A percentile compares a stretch with the other conserved stretches of the same genome.
phyloP scores from a whole-genome alignment of 2,797 vertebrate species.

The Syngnathus acus region DNA sequence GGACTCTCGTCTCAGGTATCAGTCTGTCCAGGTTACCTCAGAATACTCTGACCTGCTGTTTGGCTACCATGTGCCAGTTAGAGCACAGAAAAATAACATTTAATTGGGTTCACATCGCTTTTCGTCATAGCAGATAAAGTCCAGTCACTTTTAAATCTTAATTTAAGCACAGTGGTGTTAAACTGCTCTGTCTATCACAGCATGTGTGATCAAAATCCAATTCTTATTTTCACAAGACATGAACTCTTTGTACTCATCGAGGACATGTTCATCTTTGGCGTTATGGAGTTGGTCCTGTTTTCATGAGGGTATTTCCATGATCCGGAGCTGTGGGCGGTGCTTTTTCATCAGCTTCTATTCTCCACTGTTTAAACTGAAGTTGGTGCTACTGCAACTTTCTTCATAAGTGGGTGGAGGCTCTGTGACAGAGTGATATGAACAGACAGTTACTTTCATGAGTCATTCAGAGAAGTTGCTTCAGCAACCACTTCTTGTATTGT shows the following conservation, averaged over 20 bases:
- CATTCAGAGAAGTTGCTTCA: constrained; percentile 1
- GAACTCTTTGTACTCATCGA: constrained; percentile 35
- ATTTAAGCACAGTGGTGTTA: constrained; percentile 34
- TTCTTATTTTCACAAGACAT: constrained; percentile 28
- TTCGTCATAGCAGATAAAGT: neutral
- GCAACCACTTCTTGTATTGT: constrained; percentile 37
- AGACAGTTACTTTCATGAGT: neutral
- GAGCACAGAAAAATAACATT: neutral
- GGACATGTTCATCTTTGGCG: constrained; percentile 28
- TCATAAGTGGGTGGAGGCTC: constrained; percentile 94
- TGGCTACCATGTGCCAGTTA: neutral
- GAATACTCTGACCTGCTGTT: neutral
- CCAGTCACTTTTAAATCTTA: neutral
- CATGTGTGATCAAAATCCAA: constrained; percentile 27
- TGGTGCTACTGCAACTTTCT: constrained; percentile 85
- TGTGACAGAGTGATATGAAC: constrained; percentile 43
- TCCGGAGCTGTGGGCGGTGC: constrained; percentile 15
- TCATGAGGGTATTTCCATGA: constrained; percentile 22
- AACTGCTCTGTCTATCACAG: constrained; percentile 22
- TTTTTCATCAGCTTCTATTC: constrained; percentile 39
- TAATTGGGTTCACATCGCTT: neutral
- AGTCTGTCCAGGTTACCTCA: neutral
- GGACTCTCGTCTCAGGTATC: neutral
- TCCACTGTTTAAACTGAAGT: constrained; percentile 71
- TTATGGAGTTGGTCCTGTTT: constrained; percentile 16